Evolutionary conservation across 2,888 invertebrate genomes (phyloP).

Genomic region (Hyalella azteca): DNA sequence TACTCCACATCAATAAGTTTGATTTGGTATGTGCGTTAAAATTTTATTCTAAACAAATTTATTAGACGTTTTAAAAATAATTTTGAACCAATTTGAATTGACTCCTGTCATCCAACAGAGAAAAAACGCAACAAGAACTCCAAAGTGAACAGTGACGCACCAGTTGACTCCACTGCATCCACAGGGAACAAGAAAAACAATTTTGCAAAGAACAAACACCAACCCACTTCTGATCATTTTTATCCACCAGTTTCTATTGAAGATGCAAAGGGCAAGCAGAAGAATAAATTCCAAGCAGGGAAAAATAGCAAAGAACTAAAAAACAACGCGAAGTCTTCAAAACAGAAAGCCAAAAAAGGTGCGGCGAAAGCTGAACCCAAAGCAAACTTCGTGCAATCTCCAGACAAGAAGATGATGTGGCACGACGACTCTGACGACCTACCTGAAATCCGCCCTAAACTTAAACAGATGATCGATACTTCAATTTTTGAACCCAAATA

Average conservation of each 20-base stretch:
- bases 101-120: too few relatives aligned
- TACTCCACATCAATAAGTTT: too few relatives aligned
- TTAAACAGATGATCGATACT: neutral
- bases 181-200: neutral
- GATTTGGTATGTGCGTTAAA: too few relatives aligned
- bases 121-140: neutral
- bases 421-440: neutral
- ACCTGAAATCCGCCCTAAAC: neutral
- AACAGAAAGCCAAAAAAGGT: neutral
- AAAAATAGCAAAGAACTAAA: neutral
- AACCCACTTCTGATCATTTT: neutral
- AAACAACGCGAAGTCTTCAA: neutral
- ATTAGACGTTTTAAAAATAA: too few relatives aligned
- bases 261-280: neutral
- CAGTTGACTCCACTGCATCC: neutral
- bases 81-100: too few relatives aligned
- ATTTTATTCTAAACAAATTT: too few relatives aligned
- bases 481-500: neutral
- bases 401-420: neutral
- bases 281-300: neutral
- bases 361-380: neutral
- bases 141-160: neutral
- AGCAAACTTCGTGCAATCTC: neutral
- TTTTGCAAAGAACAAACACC: neutral
- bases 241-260: neutral